Conservation (phyloP, 2,797 vertebrate species). For the Tapera naevia region DNA sequence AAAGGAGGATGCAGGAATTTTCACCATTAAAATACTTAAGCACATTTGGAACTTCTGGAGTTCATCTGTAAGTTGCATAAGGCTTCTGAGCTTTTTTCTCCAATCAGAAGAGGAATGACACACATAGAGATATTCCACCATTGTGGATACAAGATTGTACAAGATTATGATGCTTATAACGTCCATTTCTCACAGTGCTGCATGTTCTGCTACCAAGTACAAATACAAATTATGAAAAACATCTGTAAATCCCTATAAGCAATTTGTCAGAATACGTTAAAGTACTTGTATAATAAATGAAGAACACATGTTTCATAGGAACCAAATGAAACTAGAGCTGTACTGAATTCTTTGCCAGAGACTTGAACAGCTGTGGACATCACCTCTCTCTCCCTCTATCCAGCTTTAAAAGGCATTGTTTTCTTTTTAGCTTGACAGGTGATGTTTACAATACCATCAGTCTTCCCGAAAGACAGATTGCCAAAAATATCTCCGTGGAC, state of each 20-base stretch:
- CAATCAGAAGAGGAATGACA: background rate
- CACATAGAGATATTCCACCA: background rate
- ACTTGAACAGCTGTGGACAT: conserved; percentile 69
- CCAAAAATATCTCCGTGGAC: background rate
- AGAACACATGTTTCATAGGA: conserved; percentile 73
- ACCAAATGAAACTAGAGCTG: conserved; percentile 71
- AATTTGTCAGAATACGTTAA: conserved; percentile 74
- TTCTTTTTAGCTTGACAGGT: conserved; percentile 61
- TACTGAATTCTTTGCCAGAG: conserved; percentile 65
- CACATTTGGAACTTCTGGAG: background rate
- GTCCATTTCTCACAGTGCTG: background rate
- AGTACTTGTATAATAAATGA: conserved; percentile 72
- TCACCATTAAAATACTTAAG: background rate
- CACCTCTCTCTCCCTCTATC: conserved; percentile 42
- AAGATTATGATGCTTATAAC: conserved; percentile 22
- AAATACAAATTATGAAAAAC: conserved; percentile 63
- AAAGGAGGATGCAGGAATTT: background rate
- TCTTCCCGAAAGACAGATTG: conserved; percentile 2
- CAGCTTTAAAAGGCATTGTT: conserved; percentile 51
- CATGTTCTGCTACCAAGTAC: conserved; percentile 37
- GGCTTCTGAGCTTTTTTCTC: background rate
- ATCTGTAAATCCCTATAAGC: conserved; percentile 63
- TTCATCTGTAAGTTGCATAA: background rate
- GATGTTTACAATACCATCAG: conserved; percentile 29
- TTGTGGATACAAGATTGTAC: background rate